phyloP scores from a whole-genome alignment of 2,797 vertebrate species.

The Psittacula echo region DNA sequence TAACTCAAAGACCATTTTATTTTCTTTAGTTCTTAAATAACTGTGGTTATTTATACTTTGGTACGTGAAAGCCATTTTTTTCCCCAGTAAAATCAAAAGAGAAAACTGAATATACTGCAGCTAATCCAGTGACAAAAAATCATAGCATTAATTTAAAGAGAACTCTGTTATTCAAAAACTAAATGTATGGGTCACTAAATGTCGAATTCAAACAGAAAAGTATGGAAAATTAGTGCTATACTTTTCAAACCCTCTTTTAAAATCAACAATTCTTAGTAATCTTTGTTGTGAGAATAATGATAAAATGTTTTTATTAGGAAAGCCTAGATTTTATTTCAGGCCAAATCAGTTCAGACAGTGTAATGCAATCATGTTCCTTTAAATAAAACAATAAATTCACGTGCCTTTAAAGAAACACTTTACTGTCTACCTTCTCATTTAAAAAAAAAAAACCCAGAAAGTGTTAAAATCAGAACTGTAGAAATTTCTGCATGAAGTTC shows the following conservation, averaged over 20 bases:
- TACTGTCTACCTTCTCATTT: not conserved
- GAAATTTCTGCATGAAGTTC: not conserved
- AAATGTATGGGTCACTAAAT: not conserved
- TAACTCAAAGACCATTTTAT: conserved; percentile 11
- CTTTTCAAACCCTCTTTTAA: conserved; percentile 27
- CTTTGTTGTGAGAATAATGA: conserved; percentile 33
- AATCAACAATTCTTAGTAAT: not conserved
- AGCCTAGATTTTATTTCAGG: not conserved
- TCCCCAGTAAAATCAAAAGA: conserved; percentile 14
- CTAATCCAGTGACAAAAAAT: not conserved
- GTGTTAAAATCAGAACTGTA: not conserved
- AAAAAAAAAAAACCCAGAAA: not conserved
- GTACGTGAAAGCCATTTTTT: not conserved
- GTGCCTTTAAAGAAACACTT: not conserved
- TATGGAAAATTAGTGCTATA: not conserved
- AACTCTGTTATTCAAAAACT: not conserved
- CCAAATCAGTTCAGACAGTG: conserved; percentile 4
- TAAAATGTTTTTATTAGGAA: conserved; percentile 35
- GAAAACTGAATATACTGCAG: conserved; percentile 7
- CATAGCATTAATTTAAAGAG: conserved; percentile 10
- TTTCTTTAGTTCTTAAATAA: conserved; percentile 24
- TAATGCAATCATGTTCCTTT: not conserved
- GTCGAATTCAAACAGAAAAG: not conserved
- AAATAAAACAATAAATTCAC: not conserved
- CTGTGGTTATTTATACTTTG: conserved; percentile 8